Evolutionary conservation across 2,888 invertebrate species (phyloP).

Genomic region (Zhengitettix transpicula): DNA sequence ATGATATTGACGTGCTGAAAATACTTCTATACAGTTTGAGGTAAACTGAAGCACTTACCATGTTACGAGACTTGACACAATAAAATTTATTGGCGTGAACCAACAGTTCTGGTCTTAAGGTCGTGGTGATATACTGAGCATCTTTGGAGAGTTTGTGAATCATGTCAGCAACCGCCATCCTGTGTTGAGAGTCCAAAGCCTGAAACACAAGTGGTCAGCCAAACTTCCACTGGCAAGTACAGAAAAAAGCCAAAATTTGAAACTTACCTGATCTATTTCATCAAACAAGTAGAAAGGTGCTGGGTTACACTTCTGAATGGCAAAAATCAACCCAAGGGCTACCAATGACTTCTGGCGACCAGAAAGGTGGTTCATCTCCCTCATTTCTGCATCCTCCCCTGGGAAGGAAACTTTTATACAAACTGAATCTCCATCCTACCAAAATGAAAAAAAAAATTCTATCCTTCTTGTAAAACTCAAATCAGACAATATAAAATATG

Average conservation of each 20-base stretch:
- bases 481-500: too few species aligned
- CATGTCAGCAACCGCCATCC: slow-evolving; percentile 97
- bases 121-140: slow-evolving; percentile 99
- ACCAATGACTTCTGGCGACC: slow-evolving; percentile 99
- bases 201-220: slow-evolving; percentile 21
- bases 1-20: background rate
- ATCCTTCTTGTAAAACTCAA: too few species aligned
- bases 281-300: slow-evolving; percentile 99
- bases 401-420: slow-evolving; percentile 91
- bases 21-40: too few species aligned
- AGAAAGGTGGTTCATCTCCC: slow-evolving; percentile 98
- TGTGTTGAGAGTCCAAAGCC: slow-evolving; percentile 92
- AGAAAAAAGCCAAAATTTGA: background rate
- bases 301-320: slow-evolving; percentile 99
- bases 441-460: background rate
- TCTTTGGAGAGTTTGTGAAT: slow-evolving; percentile 88
- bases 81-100: slow-evolving; percentile 98
- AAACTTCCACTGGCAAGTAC: too few species aligned
- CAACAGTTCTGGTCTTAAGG: slow-evolving; percentile 90
- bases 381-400: too few species aligned
- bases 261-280: slow-evolving; percentile 87
- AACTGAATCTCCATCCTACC: slow-evolving; percentile 34
- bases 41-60: slow-evolving; percentile 43
- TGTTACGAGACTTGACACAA: slow-evolving; percentile 91
- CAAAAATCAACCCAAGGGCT: slow-evolving; percentile 92